phyloP scores from a whole-genome alignment of 2,888 invertebrate species.

The Patella caerulea region DNA sequence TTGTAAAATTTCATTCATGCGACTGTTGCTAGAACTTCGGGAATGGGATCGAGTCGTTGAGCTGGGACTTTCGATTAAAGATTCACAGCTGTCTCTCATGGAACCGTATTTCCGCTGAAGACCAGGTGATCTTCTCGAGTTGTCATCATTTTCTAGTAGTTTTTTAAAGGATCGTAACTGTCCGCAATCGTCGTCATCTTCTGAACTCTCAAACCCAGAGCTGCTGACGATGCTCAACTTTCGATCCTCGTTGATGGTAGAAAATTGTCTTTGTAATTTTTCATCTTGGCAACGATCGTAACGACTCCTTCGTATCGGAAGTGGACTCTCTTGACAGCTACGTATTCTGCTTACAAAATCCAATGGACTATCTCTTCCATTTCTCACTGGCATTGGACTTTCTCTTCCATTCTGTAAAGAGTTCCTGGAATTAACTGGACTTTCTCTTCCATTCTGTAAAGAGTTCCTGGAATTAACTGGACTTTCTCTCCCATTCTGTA shows the following conservation, averaged over 20 bases:
- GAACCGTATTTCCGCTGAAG: background rate
- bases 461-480: no score
- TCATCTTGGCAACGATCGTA: background rate
- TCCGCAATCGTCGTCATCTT: background rate
- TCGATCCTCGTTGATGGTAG: background rate
- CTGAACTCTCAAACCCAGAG: background rate
- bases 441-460: no score
- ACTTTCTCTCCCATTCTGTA: no score
- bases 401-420: no score
- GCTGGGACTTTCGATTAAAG: background rate
- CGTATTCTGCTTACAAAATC: background rate
- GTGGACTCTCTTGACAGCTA: background rate
- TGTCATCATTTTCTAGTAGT: background rate
- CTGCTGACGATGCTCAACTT: background rate
- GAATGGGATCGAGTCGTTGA: background rate
- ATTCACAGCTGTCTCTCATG: background rate
- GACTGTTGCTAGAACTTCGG: background rate
- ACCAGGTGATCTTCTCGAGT: background rate
- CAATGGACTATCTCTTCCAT: background rate
- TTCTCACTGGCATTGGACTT: background rate
- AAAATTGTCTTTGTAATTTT: background rate
- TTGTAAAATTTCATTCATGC: conserved; percentile 6
- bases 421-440: no score
- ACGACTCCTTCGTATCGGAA: background rate
- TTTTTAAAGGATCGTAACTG: background rate